phyloP scores from a whole-genome alignment of 2,797 vertebrate genomes.

The Triplophysa bombifrons region DNA sequence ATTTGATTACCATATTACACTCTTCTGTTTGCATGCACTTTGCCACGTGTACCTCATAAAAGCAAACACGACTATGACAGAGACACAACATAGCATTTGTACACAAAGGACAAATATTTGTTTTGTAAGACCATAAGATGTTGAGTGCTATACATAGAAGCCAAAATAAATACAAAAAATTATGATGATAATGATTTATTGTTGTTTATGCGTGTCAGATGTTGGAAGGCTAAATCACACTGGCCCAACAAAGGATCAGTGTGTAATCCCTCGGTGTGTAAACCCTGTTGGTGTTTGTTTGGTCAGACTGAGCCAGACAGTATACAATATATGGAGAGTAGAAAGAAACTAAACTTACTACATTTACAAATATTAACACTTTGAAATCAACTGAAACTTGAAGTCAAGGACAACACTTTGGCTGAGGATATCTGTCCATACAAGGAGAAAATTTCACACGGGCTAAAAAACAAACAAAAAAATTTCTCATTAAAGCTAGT shows the following conservation, averaged over 20 bases:
- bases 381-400: background rate
- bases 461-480: background rate
- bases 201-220: background rate
- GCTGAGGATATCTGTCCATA: background rate
- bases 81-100: slow-evolving; percentile 31
- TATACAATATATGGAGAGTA: background rate
- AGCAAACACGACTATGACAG: slow-evolving; percentile 53
- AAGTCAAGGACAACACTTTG: too few species aligned
- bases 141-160: slow-evolving; percentile 2
- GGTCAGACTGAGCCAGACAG: too few species aligned
- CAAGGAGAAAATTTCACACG: background rate
- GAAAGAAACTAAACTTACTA: background rate
- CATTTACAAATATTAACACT: background rate
- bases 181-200: background rate
- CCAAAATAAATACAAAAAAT: slow-evolving; percentile 1
- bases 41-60: slow-evolving; percentile 84
- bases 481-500: background rate
- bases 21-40: slow-evolving; percentile 88
- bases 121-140: slow-evolving; percentile 42
- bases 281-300: background rate
- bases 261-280: background rate
- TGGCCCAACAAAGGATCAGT: background rate
- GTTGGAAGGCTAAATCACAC: background rate
- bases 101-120: slow-evolving; percentile 32
- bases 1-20: slow-evolving; percentile 88